A percentile compares a stretch with the other conserved stretches of the same genome.
These are phyloP conservation scores for Spisula subtruncata DNA, from an alignment of 2,888 invertebrate genomes.

Conservation along the genomic window DNA sequence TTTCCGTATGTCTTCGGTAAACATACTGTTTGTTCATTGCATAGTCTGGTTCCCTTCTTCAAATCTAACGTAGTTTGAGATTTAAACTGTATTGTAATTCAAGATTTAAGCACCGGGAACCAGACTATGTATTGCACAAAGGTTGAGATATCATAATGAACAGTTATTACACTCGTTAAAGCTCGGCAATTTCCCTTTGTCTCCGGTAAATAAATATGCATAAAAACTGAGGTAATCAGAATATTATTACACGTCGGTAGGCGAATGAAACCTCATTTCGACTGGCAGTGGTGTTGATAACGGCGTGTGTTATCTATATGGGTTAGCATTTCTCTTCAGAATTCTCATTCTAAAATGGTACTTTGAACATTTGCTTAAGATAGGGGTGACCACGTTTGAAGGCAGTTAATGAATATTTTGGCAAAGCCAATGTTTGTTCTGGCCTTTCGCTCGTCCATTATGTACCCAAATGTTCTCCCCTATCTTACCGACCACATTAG, in stretches of 20 bases:
- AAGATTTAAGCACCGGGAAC: too few relatives aligned
- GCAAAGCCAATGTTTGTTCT: slow-evolving; percentile 49
- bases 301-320: slow-evolving; percentile 50
- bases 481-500: neutral
- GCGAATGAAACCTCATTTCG: slow-evolving; percentile 43
- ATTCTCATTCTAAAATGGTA: slow-evolving; percentile 48
- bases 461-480: slow-evolving; percentile 13
- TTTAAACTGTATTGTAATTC: too few relatives aligned
- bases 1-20: too few relatives aligned
- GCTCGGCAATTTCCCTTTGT: too few relatives aligned
- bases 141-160: too few relatives aligned
- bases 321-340: slow-evolving; percentile 43
- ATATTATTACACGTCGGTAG: slow-evolving; percentile 37
- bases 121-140: too few relatives aligned
- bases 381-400: slow-evolving; percentile 40
- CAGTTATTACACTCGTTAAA: too few relatives aligned
- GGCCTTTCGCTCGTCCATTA: slow-evolving; percentile 32
- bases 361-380: slow-evolving; percentile 52
- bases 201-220: too few relatives aligned
- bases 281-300: slow-evolving; percentile 45
- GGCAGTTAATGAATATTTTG: slow-evolving; percentile 46
- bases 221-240: too few relatives aligned
- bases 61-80: too few relatives aligned
- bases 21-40: too few relatives aligned
- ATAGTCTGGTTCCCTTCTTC: too few relatives aligned